A percentile compares a stretch with the other conserved stretches of the same genome.
These are phyloP conservation scores for Stichopus chloronotus DNA, from an alignment of 35 echinoderm and acorn worm species.

Conservation along the genomic window DNA sequence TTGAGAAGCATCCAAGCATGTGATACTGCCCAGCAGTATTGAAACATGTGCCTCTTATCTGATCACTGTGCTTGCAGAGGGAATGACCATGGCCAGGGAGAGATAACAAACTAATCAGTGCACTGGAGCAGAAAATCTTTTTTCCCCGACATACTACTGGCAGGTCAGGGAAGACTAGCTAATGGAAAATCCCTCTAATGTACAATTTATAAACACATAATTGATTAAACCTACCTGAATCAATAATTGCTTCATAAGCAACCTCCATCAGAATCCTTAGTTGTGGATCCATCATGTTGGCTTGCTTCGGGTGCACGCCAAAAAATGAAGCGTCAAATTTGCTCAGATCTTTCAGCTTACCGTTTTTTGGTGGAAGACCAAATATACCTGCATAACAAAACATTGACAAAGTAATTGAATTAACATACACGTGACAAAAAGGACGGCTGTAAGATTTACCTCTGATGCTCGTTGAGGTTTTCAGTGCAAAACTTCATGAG, in stretches of 20 bases:
- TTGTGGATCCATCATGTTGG: conserved; percentile 89
- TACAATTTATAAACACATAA: too few relatives aligned
- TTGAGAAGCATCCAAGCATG: too few relatives aligned
- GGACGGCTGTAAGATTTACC: background rate
- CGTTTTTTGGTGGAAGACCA: conserved; percentile 81
- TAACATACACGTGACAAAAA: background rate
- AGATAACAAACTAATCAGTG: too few relatives aligned
- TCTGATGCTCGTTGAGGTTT: background rate
- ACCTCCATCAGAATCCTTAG: conserved; percentile 78
- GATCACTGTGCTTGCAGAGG: too few relatives aligned
- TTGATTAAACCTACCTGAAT: conserved; percentile 64
- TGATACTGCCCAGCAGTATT: too few relatives aligned
- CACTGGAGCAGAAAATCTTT: too few relatives aligned
- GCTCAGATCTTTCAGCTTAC: conserved; percentile 76
- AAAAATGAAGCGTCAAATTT: conserved; percentile 80
- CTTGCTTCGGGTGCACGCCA: conserved; percentile 91
- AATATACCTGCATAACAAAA: conserved; percentile 62
- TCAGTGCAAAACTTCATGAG: background rate
- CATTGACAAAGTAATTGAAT: background rate
- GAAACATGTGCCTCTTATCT: too few relatives aligned
- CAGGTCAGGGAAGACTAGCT: too few relatives aligned
- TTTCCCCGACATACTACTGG: too few relatives aligned
- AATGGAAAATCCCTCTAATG: too few relatives aligned
- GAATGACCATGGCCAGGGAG: too few relatives aligned
- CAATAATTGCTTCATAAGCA: conserved; percentile 82